Evolutionary conservation across 2,888 invertebrate species (phyloP).

Genomic region (Dicycla oo): DNA sequence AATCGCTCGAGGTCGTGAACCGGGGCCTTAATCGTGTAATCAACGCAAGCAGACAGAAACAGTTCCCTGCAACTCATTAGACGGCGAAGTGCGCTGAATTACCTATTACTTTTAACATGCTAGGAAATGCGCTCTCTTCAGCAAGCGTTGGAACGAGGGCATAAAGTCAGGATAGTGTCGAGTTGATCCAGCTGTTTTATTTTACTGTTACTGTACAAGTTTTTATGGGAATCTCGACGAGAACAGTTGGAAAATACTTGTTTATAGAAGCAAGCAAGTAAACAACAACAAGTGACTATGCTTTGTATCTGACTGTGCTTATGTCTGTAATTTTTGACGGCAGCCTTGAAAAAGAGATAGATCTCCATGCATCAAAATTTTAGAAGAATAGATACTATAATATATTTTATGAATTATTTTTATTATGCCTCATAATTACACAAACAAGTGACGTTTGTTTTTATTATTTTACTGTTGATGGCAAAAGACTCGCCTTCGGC

Average conservation of each 20-base stretch:
- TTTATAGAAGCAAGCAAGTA: conserved; percentile 7
- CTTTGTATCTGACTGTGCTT: background rate
- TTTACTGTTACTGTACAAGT: conserved; percentile 20
- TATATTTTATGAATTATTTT: no score
- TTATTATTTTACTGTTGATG: background rate
- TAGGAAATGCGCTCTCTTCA: conserved; percentile 48
- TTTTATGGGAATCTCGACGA: conserved; percentile 16
- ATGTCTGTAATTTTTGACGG: conserved; percentile 1
- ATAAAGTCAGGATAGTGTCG: conserved; percentile 31
- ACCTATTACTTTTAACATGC: conserved; percentile 62
- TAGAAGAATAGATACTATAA: no score
- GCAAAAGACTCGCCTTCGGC: no score
- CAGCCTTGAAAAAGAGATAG: background rate
- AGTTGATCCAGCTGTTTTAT: conserved; percentile 22
- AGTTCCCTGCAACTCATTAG: conserved; percentile 52
- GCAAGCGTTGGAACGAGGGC: conserved; percentile 21
- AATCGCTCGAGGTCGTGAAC: background rate
- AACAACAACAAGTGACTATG: background rate
- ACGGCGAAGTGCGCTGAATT: conserved; percentile 55
- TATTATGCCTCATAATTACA: background rate
- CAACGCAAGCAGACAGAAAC: conserved; percentile 38
- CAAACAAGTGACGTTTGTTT: background rate
- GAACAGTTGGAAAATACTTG: background rate
- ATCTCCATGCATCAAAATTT: background rate
- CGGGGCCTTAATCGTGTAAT: conserved; percentile 46